These are phyloP conservation scores for Trichechus manatus DNA, from an alignment of 2,113 vertebrate genomes.

Conservation along the genomic window DNA sequence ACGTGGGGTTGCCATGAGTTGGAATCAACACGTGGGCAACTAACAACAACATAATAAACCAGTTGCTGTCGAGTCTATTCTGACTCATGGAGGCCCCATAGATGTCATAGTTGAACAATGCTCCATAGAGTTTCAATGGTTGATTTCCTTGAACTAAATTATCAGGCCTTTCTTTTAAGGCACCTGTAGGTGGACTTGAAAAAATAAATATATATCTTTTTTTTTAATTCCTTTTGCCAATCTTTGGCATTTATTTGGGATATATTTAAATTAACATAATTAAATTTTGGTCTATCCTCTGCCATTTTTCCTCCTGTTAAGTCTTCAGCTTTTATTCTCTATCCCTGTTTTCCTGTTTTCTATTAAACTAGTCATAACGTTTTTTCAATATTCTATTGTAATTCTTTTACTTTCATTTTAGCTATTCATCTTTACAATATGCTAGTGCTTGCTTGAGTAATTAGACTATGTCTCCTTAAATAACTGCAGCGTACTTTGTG, in stretches of 20 bases:
- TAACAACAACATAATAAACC: too few relatives aligned
- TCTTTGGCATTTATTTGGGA: neutral
- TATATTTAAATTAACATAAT: neutral
- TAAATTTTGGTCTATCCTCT: neutral
- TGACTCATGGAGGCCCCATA: too few relatives aligned
- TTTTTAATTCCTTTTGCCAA: neutral
- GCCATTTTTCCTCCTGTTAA: neutral
- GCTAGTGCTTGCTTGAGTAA: neutral
- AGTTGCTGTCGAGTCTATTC: too few relatives aligned
- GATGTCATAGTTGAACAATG: too few relatives aligned
- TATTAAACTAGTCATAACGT: neutral
- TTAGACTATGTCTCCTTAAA: neutral
- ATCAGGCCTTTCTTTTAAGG: too few relatives aligned
- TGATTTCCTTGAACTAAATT: too few relatives aligned
- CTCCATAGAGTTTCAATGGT: too few relatives aligned
- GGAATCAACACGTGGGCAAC: too few relatives aligned
- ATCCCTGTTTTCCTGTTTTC: neutral
- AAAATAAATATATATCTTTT: too few relatives aligned
- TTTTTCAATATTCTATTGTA: neutral
- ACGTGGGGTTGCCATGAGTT: too few relatives aligned
- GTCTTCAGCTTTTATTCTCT: neutral
- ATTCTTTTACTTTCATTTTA: neutral
- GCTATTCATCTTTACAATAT: neutral
- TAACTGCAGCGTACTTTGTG: neutral
- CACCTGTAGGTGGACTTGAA: neutral